These are phyloP conservation scores for Macrotus californicus DNA, from an alignment of 2,113 vertebrate species.

Conservation along the genomic window DNA sequence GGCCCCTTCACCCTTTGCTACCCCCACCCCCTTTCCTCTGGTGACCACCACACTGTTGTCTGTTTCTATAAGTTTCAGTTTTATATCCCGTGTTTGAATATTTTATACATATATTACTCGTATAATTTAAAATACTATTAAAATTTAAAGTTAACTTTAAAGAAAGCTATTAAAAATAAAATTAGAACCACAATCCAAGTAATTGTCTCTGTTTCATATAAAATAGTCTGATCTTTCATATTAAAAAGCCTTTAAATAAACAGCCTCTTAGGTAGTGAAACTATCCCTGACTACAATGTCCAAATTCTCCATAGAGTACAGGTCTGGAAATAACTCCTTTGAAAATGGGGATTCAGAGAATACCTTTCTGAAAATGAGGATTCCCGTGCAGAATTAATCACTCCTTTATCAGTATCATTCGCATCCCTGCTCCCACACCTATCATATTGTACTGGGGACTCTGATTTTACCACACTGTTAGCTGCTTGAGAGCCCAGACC, in stretches of 20 bases:
- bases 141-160: constrained; percentile 59
- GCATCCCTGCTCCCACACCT: background rate
- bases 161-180: constrained; percentile 50
- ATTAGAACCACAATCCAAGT: constrained; percentile 37
- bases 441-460: background rate
- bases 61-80: too few species aligned
- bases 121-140: constrained; percentile 53
- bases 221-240: constrained; percentile 24
- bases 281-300: constrained; percentile 7
- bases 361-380: background rate
- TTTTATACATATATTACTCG: constrained; percentile 48
- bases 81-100: background rate
- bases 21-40: too few species aligned
- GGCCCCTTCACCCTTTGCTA: too few species aligned
- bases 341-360: background rate
- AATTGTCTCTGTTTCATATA: constrained; percentile 32
- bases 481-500: background rate
- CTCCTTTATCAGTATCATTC: background rate
- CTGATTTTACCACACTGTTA: background rate
- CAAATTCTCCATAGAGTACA: constrained; percentile 5
- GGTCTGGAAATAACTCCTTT: background rate
- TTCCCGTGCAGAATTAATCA: background rate
- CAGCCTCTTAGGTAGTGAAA: background rate
- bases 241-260: constrained; percentile 1
- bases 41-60: too few species aligned